Base-by-base conservation (phyloP, 2,797 vertebrate genomes). In the Mastacembelus armatus region DNA sequence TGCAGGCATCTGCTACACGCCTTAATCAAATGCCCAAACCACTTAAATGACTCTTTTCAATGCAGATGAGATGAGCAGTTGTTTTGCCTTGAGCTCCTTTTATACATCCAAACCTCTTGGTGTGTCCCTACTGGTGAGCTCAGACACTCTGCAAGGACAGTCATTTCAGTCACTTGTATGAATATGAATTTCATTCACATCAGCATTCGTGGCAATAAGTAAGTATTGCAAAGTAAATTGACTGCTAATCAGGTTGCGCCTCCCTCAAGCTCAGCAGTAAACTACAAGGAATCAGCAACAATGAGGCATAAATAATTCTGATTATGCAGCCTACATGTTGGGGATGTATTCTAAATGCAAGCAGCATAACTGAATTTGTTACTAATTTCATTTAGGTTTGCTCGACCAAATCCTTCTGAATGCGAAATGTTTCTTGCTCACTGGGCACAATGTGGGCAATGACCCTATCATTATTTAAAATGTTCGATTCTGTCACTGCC, bases 31-130 rank as follows among this genome's bases (percentile, higher is more conserved):
- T 40, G 36, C 22, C 11, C 4, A 14, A 30, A 54, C 10, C n/a
- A 26, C 26, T 52, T 57, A 43, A 62, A 19, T 29, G 19, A 58
- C n/a, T 42, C 3, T n/a, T 48, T 66, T 48, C 29, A 29, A 15
- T 59, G 18, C 35, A 42, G 63, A 73, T 42, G 14, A 43, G 5
- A 14, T 50, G 39, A 62, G n/a, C n/a, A n/a, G n/a, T n/a, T n/a
- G n/a, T n/a, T n/a, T 11, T 30, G 16, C 6, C 22, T 36, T 6
- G 9, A 38, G 15, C 14, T 18, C 10, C 22, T 38, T 27, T 10
- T 30, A n/a, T n/a, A n/a, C 35, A 36, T 1, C 4, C 11, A 14
- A 3, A 22, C n/a, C 3, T 32, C 9, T 10, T 0, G 30, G n/a
- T n/a, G 7, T 5, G 29, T 57, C 16, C 5, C 19, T 36, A 8